Conservation (phyloP, 2,113 vertebrate species). For the Alouatta palliata region DNA sequence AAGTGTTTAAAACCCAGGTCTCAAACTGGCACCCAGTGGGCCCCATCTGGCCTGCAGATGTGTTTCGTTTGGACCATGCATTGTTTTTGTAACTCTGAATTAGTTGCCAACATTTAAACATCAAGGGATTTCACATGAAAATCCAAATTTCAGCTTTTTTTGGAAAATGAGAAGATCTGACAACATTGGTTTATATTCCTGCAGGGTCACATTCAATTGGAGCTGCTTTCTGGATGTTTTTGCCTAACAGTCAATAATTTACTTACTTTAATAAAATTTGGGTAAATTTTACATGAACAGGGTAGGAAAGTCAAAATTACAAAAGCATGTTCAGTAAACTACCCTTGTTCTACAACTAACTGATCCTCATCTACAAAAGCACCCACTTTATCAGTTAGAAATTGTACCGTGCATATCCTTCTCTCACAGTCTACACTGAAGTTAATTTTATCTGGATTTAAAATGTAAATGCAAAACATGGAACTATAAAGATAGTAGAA, state of each 20-base stretch:
- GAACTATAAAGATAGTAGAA: not conserved
- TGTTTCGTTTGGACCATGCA: constrained; percentile 50
- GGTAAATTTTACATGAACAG: not conserved
- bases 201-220: not conserved
- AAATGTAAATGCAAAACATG: not conserved
- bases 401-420: not conserved
- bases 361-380: not conserved
- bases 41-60: constrained; percentile 67
- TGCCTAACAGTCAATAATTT: not conserved
- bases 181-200: not conserved
- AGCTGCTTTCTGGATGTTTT: not conserved
- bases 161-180: not conserved
- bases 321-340: not conserved
- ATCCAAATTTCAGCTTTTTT: constrained; percentile 48
- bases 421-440: not conserved
- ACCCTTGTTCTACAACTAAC: not conserved
- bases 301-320: not conserved
- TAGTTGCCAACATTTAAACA: constrained; percentile 50
- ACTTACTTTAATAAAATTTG: not conserved
- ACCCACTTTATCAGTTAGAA: not conserved
- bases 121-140: constrained; percentile 56
- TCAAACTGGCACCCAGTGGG: not conserved
- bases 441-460: not conserved
- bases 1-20: constrained; percentile 38
- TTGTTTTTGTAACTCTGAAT: constrained; percentile 50